Base-by-base conservation (phyloP, 2,113 vertebrate species). In the Ceuthmochares aereus region DNA sequence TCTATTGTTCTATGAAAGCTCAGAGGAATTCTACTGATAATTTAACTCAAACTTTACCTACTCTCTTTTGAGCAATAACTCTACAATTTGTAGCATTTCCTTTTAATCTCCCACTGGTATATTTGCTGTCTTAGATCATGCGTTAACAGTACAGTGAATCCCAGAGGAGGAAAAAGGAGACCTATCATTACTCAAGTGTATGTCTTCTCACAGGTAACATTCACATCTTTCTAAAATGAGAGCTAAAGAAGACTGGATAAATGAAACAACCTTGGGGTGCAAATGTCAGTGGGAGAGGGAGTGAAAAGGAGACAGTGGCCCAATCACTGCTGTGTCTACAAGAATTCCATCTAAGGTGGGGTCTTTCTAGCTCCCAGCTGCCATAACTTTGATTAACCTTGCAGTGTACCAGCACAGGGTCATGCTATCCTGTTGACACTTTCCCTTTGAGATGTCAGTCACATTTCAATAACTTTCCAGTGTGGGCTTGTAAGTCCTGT, bases 381-480 rank as follows among this genome's bases (percentile, higher is more conserved):
- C 96, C 96, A 91, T 97, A 97, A 98, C 94, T 98, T 98, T 98
- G 97, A 98, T 98, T 98, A 98, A 98, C 96, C 95, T 98, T 94
- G 94, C 97, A 97, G 90, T 98, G 97, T 97, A 98, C 97, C 96
- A 98, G 97, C 91, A 96, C 59, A 60, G 93, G 97, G 97, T 98
- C 98, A 93, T 85, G 87, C 87, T 96, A 96, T 95, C 79, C 91
- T 5, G 76, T 96, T 98, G 98, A 98, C 94, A 97, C 77, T 77
- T 75, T 96, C 96, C 96, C 96, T 98, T 97, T 98, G 95, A 98
- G 93, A 94, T 98, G 98, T 98, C 98, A 98, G 98, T 98, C 98
- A 98, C 97, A 98, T 98, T 98, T 98, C 98, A 98, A 98, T 98
- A 98, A 98, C 97, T 98, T 98, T 98, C 93, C 90, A 95, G 93